Evolutionary conservation across 2,888 invertebrate species (phyloP).

Genomic region (Argynnis bischoffii): DNA sequence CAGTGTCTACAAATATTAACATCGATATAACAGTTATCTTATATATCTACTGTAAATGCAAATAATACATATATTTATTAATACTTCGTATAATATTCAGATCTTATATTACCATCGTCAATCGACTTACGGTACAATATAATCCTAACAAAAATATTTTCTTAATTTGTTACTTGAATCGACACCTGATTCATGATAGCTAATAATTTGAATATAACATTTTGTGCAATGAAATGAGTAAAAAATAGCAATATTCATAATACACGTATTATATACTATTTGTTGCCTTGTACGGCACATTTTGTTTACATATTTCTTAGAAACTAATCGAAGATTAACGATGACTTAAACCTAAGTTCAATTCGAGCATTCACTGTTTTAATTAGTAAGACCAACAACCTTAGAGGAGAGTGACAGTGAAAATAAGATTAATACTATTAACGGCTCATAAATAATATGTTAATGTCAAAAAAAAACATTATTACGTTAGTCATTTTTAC

Average conservation of each 20-base stretch:
- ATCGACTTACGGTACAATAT: slow-evolving; percentile 23
- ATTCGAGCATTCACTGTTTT: slow-evolving; percentile 15
- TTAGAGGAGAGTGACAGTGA: slow-evolving; percentile 13
- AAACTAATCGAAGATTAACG: slow-evolving; percentile 7
- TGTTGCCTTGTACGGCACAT: not conserved
- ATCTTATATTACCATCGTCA: slow-evolving; percentile 16
- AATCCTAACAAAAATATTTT: slow-evolving; percentile 33
- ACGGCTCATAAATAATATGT: too few species aligned
- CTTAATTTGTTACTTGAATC: slow-evolving; percentile 15
- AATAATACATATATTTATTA: slow-evolving; percentile 19
- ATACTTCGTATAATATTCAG: slow-evolving; percentile 10
- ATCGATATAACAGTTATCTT: slow-evolving; percentile 25
- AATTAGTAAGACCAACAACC: slow-evolving; percentile 9
- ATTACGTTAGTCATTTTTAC: not conserved
- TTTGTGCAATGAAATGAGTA: slow-evolving; percentile 8
- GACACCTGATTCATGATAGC: not conserved
- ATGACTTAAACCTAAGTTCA: slow-evolving; percentile 11
- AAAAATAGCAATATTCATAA: slow-evolving; percentile 9
- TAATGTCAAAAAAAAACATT: too few species aligned
- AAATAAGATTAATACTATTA: not conserved
- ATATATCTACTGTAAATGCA: slow-evolving; percentile 26
- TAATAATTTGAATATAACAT: slow-evolving; percentile 3
- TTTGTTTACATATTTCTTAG: slow-evolving; percentile 3
- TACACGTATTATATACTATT: not conserved
- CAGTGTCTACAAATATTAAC: slow-evolving; percentile 29